phyloP scores from a whole-genome alignment of 1,140 invertebrate genomes.

The Oreohelix idahoensis region DNA sequence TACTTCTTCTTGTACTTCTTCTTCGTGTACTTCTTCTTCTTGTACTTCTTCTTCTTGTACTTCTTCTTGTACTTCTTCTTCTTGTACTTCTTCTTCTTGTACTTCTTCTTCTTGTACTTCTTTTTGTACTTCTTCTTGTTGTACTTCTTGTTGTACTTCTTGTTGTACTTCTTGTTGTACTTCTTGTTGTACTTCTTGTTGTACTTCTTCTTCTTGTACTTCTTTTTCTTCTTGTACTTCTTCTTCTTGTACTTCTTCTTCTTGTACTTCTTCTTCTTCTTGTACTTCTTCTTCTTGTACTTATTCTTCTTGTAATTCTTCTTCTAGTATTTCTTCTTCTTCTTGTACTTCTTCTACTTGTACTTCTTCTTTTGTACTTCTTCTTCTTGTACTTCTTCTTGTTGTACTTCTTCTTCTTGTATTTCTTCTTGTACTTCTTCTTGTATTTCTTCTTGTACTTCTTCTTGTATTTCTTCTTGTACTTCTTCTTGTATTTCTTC shows the following conservation, averaged over 20 bases:
- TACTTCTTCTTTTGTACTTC: too few relatives aligned
- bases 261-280: conserved; percentile 15
- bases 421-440: too few relatives aligned
- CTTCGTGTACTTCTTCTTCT: too few relatives aligned
- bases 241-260: conserved; percentile 6
- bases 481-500: too few relatives aligned
- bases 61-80: background rate
- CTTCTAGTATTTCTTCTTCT: too few relatives aligned
- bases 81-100: background rate
- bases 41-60: background rate
- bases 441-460: too few relatives aligned
- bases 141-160: background rate
- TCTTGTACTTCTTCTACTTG: conserved; percentile 2
- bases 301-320: background rate
- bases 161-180: background rate
- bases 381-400: too few relatives aligned
- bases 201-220: background rate
- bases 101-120: background rate
- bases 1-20: background rate
- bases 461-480: too few relatives aligned
- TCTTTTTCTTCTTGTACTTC: conserved; percentile 21
- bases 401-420: too few relatives aligned
- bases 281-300: background rate
- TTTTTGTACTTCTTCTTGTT: background rate
- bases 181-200: background rate